Conservation (phyloP, 2,888 invertebrate species). For the Ethmia dodecea region DNA sequence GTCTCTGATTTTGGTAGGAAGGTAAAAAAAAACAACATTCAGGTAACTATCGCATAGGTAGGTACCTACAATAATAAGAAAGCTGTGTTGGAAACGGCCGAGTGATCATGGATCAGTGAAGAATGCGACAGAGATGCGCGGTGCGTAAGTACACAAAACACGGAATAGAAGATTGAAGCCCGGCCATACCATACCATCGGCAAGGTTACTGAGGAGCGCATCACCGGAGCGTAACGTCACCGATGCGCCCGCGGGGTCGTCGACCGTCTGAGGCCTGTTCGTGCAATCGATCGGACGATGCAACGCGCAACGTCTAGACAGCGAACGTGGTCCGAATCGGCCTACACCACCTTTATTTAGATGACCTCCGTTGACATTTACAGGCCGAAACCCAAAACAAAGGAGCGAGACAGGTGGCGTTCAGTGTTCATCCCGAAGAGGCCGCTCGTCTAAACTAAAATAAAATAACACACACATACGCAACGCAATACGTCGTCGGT, state of each 20-base stretch:
- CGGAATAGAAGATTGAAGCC: constrained; percentile 37
- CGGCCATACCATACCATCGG: constrained; percentile 45
- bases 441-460: constrained; percentile 61
- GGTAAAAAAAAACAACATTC: constrained; percentile 10
- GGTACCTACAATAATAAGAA: no score
- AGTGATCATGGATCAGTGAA: constrained; percentile 9
- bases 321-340: constrained; percentile 63
- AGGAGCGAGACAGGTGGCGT: constrained; percentile 69
- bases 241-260: constrained; percentile 74
- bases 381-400: constrained; percentile 74
- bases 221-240: constrained; percentile 75
- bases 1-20: constrained; percentile 12
- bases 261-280: constrained; percentile 71
- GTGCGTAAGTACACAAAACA: constrained; percentile 35
- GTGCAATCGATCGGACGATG: constrained; percentile 75
- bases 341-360: constrained; percentile 70
- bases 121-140: constrained; percentile 31
- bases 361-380: constrained; percentile 75
- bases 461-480: constrained; percentile 45
- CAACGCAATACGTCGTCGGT: constrained; percentile 42
- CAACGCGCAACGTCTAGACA: constrained; percentile 72
- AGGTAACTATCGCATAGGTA: no score
- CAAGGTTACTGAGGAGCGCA: constrained; percentile 67
- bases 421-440: constrained; percentile 44
- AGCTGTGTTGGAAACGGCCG: constrained; percentile 1